Evolutionary conservation across 2,888 invertebrate species (phyloP), one percentile per base, ranked within the genome.

Genomic region (Acronicta psi): DNA sequence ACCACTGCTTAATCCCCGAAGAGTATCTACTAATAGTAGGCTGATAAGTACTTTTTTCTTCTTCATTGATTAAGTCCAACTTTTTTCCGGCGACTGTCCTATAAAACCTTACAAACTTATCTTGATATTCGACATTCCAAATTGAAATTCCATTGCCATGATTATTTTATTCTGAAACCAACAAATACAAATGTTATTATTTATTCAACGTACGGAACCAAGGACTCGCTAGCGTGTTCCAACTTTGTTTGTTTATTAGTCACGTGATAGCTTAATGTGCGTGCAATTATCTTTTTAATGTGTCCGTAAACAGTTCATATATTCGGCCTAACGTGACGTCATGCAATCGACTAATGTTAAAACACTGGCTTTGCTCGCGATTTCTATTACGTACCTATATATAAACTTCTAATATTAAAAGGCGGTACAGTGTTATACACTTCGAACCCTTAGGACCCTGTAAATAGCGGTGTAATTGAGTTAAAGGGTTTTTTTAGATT

Each of bases 241-340:
- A 23, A 36, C 31, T 51, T 49, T 4, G 11, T 37, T 49, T 4
- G 11, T 37, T 8, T 11, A 14, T 14, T 2, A 42, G 38, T 38
- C 16, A 17, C 40, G 50, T 46, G 38, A 58, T 38, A 16, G 14
- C 34, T 41, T 37, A 56, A 68, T 44, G 38, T 36, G 53, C 45
- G 67, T 40, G 29, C 52, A 29, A 60, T 56, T 38, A 11, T 42
- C n/a, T n/a, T 20, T 36, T 42, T 55, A 49, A 43, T 49, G 40
- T 14, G 36, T 34, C 49, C 23, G 20, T 40, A 46, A 10, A 36
- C 43, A 5, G 51, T 29, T 20, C 29, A n/a, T 31, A 43, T 52
- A 20, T 52, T 59, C 44, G 44, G 53, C 14, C 17, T 25, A 5
- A 17, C 8, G 20, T 72, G 68, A 72, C 69, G 50, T 63, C 73